Base-by-base conservation (phyloP, 2,797 vertebrate genomes). In the Vireo griseus region DNA sequence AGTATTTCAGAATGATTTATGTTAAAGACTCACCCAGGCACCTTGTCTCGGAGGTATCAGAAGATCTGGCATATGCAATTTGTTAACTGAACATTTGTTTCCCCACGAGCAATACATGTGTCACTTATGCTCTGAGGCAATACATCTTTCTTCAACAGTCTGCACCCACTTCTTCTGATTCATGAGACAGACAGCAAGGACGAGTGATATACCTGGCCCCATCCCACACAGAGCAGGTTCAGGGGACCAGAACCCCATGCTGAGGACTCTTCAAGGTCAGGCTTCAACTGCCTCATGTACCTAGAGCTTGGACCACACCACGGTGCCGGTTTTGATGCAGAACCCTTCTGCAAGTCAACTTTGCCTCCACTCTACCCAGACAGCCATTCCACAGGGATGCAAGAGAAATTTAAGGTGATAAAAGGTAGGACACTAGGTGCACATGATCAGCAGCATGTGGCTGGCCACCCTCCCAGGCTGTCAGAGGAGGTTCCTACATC, bases 21-120 rank as follows among this genome's bases (percentile, higher is more conserved):
- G 21, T 75, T 95, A 58, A 91, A 77, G 72, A 86, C 61, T 80
- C 69, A 78, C 39, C 45, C 78, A 24, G 31, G 58, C 33, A 90
- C 67, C 82, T 95, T 96, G 83, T 90, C 57, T 58, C 40, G 31
- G 73, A 90, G 45, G 63, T 84, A 90, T 86, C 92, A 19, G 58
- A 86, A 31, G 16, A 88, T 81, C 78, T 67, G 68, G 58, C 66
- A 93, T 35, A 79, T 24, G 71, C 2, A 7, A 91, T 79, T 78
- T 26, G 11, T 77, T 92, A 94, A 71, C 8, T 1, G 29, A 95
- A 92, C 66, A 77, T 90, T 86, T 45, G 8, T 90, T 86, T 94
- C 69, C 51, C 67, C 17, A 5, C 7, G 2, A 92, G 90, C 84
- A 92, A 66, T 33, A 85, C 9, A 13, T 6, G 28, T 44, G 35